phyloP scores from a whole-genome alignment of 2,797 vertebrate genomes.

The Cynopterus sphinx region DNA sequence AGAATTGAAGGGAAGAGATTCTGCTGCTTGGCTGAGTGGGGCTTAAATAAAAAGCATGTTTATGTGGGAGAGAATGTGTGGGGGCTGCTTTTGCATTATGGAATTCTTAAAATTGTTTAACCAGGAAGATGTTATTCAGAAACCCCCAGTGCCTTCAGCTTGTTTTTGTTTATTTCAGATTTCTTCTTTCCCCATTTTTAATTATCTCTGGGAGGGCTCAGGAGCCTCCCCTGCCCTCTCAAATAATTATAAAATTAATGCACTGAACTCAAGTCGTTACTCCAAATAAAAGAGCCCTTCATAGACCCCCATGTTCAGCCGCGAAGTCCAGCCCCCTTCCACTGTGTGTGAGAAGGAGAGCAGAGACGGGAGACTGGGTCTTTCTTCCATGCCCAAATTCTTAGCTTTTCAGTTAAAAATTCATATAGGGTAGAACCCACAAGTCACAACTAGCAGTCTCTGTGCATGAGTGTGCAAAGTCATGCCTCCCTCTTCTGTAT shows the following conservation, averaged over 20 bases:
- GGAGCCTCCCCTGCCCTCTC: constrained; percentile 55
- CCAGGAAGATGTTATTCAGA: constrained; percentile 74
- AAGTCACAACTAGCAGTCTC: not conserved
- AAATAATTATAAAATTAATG: constrained; percentile 55
- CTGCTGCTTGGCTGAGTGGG: constrained; percentile 5
- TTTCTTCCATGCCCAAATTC: not conserved
- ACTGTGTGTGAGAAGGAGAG: not conserved
- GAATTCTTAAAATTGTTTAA: constrained; percentile 77
- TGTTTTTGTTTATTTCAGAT: constrained; percentile 65
- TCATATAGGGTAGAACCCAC: not conserved
- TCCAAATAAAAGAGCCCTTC: not conserved
- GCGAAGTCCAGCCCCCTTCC: not conserved
- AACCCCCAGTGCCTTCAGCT: constrained; percentile 59
- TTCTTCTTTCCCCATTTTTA: constrained; percentile 35
- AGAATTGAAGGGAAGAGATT: constrained; percentile 10
- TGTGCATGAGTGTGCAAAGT: not conserved
- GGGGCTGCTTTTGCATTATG: constrained; percentile 63
- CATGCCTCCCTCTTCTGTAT: not conserved
- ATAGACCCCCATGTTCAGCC: not conserved
- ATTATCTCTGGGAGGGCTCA: constrained; percentile 56
- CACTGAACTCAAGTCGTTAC: not conserved
- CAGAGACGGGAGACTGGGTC: not conserved
- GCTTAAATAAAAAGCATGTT: constrained; percentile 58
- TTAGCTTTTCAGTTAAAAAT: not conserved
- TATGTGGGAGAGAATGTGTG: constrained; percentile 75